Base-by-base conservation (phyloP, 2,888 invertebrate species). In the Acrobasis repandana region DNA sequence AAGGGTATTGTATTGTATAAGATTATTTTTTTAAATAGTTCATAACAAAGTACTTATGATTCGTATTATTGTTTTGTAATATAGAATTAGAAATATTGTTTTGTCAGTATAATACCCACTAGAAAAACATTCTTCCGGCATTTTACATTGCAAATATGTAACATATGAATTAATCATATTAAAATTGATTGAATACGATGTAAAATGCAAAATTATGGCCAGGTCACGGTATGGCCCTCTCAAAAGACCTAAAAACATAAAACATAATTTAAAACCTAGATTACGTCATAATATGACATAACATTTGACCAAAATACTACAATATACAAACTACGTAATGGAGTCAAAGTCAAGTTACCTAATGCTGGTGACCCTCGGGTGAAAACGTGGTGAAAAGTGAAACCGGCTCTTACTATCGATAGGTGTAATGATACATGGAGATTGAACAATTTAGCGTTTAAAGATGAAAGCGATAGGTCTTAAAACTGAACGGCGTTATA, bases 331-430 rank as follows among this genome's bases (percentile, higher is more conserved):
- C 38, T 18, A 54, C 38, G 38, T 43, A 54, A 54, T 18, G 38
- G 9, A 54, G 54, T 54, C 54, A 54, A 54, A 54, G 54, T 54
- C 54, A 54, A 14, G 38, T 54, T 54, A 54, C n/a, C 54, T 38
- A 54, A 54, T 38, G 38, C 18, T 54, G n/a, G 38, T 54, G 54
- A 54, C 54, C 54, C 52, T 54, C 54, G 20, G 15, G 54, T 38
- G 54, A 54, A 48, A 54, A 54, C 54, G 54, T 36, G 54, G 20
- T 11, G 60, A 47, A 60, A 60, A 60, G 60, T 60, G 60, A 54
- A 54, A 54, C 43, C 20, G 4, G 28, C 28, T 28, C 28, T 43
- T 43, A 10, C 43, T 43, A 43, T 43, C 43, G 43, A 43, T 43
- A 43, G 28, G 28, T 28, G 28, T 43, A 43, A 43, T 38, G 54